Conservation (phyloP, 2,888 invertebrate genomes). For the Drosophila mettleri region DNA sequence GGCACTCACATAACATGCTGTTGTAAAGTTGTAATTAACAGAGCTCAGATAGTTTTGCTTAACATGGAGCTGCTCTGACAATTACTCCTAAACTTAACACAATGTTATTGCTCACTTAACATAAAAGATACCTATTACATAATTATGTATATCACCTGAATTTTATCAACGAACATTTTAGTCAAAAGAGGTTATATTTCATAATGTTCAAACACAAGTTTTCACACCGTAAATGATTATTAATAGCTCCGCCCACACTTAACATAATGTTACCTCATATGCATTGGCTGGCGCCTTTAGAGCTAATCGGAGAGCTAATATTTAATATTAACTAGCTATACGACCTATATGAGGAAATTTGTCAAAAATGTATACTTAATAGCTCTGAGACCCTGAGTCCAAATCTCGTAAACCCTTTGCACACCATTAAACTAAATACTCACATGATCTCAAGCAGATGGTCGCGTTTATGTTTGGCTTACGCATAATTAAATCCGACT, state of each 20-base stretch:
- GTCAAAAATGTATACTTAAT: constrained; percentile 10
- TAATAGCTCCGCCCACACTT: not conserved
- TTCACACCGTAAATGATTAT: not conserved
- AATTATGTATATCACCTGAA: too few relatives aligned
- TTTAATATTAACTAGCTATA: constrained; percentile 5
- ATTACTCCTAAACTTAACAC: too few relatives aligned
- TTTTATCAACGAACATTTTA: too few relatives aligned
- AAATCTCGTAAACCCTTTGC: constrained; percentile 26
- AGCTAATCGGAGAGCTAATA: not conserved
- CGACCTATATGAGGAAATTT: constrained; percentile 5
- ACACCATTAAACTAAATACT: constrained; percentile 52
- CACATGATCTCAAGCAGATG: constrained; percentile 43
- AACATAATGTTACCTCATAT: not conserved
- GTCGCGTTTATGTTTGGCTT: constrained; percentile 37
- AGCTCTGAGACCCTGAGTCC: not conserved
- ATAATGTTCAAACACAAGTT: not conserved
- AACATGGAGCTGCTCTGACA: too few relatives aligned
- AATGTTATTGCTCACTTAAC: not conserved
- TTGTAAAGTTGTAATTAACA: not conserved
- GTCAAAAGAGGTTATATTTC: not conserved
- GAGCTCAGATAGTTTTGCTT: not conserved
- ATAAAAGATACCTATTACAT: too few relatives aligned
- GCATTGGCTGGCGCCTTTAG: not conserved
- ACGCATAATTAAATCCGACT: constrained; percentile 51
- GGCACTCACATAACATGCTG: too few relatives aligned